These are phyloP conservation scores for Drosophila tsacasi DNA, from an alignment of 1,140 invertebrate genomes.

Conservation along the genomic window DNA sequence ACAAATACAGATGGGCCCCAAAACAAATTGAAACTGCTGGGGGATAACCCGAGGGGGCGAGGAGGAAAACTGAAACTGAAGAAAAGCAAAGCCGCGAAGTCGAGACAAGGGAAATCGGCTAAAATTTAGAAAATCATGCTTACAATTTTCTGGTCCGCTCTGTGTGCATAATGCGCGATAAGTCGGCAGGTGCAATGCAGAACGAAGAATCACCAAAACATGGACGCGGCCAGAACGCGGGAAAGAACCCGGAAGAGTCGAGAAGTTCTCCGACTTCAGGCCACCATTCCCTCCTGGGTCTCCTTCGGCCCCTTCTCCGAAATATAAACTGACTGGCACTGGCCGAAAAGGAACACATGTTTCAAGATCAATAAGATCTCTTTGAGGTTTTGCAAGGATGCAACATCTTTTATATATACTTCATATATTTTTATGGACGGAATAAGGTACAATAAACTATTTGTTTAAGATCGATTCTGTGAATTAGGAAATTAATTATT, in stretches of 20 bases:
- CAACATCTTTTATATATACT: background rate
- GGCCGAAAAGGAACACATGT: background rate
- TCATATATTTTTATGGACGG: background rate
- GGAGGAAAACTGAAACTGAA: background rate
- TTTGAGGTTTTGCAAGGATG: background rate
- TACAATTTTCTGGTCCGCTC: slow-evolving; percentile 54
- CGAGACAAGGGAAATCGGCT: slow-evolving; percentile 44
- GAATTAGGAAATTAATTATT: background rate
- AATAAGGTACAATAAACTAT: background rate
- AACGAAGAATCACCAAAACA: slow-evolving; percentile 54
- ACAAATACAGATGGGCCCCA: slow-evolving; percentile 12
- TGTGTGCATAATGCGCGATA: slow-evolving; percentile 68
- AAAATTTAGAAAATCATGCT: slow-evolving; percentile 76
- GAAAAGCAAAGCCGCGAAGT: slow-evolving; percentile 13
- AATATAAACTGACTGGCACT: slow-evolving; percentile 32
- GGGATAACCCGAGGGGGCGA: background rate
- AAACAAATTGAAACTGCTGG: slow-evolving; percentile 59
- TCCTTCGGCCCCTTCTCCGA: slow-evolving; percentile 18
- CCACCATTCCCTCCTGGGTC: slow-evolving; percentile 9
- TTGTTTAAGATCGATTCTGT: background rate
- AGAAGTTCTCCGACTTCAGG: slow-evolving; percentile 27
- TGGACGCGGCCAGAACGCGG: slow-evolving; percentile 16
- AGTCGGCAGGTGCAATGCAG: slow-evolving; percentile 75
- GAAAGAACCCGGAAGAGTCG: slow-evolving; percentile 75
- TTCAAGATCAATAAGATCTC: background rate